These are phyloP conservation scores for Diplosoma virens DNA, from an alignment of 23 tunicate genomes.

Conservation along the genomic window DNA sequence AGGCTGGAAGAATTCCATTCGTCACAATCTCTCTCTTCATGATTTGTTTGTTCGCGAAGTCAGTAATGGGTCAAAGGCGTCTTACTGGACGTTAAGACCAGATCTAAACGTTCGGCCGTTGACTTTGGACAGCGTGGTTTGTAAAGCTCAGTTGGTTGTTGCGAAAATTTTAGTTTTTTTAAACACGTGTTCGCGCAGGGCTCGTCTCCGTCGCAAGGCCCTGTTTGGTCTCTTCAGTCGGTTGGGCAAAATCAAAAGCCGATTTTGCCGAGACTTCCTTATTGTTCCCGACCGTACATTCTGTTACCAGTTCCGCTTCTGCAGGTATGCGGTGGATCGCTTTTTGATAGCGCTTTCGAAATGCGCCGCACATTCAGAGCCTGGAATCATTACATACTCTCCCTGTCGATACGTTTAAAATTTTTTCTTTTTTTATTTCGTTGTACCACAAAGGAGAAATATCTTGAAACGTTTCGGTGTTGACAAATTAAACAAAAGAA, in stretches of 20 bases:
- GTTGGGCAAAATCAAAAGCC: conserved; percentile 40
- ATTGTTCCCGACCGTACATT: conserved; percentile 59
- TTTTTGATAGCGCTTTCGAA: no score
- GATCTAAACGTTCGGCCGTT: conserved; percentile 74
- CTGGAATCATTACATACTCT: no score
- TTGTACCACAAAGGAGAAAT: no score
- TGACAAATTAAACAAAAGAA: no score
- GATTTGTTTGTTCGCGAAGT: conserved; percentile 81
- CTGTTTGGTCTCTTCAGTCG: conserved; percentile 39
- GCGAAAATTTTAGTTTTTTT: no score
- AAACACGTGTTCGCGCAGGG: no score
- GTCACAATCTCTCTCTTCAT: conserved; percentile 83
- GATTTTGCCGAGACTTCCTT: conserved; percentile 50
- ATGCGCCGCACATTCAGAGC: no score
- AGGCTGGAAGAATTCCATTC: conserved; percentile 92
- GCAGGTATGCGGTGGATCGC: conserved; percentile 33
- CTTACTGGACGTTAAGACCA: conserved; percentile 80
- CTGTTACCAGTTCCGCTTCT: conserved; percentile 61
- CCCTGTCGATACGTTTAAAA: no score
- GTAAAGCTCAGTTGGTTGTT: conserved; percentile 2
- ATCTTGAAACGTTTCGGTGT: no score
- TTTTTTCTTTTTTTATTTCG: no score
- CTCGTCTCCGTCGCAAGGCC: conserved; percentile 1
- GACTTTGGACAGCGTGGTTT: conserved; percentile 70
- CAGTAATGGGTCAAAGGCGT: conserved; percentile 65